phyloP scores from a whole-genome alignment of 2,888 invertebrate genomes.

The Chrysolina americana region DNA sequence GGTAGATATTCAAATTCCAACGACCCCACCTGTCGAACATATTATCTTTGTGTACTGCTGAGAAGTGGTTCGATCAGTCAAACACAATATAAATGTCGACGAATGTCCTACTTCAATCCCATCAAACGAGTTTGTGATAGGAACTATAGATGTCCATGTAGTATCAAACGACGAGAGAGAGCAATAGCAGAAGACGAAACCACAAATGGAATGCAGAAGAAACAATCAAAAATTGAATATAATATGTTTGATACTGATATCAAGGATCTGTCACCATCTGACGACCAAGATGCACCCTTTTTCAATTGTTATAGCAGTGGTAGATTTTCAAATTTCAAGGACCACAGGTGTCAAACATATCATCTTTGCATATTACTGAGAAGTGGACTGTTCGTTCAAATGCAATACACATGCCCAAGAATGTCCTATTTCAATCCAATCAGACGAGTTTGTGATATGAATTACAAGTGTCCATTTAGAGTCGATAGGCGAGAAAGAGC shows the following conservation, averaged over 20 bases:
- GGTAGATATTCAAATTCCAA: conserved; percentile 44
- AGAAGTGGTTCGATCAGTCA: conserved; percentile 62
- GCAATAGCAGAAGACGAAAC: background rate
- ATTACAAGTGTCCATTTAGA: conserved; percentile 47
- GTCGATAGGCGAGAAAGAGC: background rate
- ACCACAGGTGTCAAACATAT: conserved; percentile 59
- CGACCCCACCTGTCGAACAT: conserved; percentile 61
- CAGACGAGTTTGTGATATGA: too few species aligned
- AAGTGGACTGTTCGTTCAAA: conserved; percentile 43
- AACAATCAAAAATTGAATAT: background rate
- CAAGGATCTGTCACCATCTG: too few species aligned
- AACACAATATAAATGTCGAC: conserved; percentile 53
- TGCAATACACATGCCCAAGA: too few species aligned
- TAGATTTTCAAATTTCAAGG: conserved; percentile 67
- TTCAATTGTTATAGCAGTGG: conserved; percentile 64
- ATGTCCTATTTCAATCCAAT: too few species aligned
- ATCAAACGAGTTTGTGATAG: conserved; percentile 66
- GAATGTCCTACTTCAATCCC: conserved; percentile 67
- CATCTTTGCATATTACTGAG: conserved; percentile 53
- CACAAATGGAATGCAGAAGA: background rate
- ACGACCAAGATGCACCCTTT: conserved; percentile 18
- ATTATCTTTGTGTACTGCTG: conserved; percentile 67
- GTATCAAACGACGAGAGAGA: background rate
- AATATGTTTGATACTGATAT: too few species aligned
- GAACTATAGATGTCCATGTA: conserved; percentile 64